Evolutionary conservation across 2,888 invertebrate genomes (phyloP).

Genomic region (Oligia fasciuncula): DNA sequence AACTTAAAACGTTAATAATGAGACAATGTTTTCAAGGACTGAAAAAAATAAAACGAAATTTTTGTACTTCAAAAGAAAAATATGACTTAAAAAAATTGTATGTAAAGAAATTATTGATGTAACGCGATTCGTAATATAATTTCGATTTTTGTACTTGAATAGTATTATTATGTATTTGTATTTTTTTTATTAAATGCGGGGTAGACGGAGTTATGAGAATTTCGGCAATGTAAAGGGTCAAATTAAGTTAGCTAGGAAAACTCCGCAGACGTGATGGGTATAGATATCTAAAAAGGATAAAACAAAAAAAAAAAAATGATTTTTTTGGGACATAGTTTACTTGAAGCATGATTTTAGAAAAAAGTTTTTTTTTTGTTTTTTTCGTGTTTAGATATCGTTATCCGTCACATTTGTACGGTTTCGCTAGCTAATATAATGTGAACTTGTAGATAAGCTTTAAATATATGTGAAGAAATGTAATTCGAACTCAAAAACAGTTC

Average conservation of each 20-base stretch:
- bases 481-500: neutral
- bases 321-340: neutral
- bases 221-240: neutral
- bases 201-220: slow-evolving; percentile 15
- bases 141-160: slow-evolving; percentile 51
- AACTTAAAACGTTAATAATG: slow-evolving; percentile 15
- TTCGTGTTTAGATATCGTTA: neutral
- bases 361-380: neutral
- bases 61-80: slow-evolving; percentile 48
- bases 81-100: slow-evolving; percentile 41
- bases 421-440: neutral
- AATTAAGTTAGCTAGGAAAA: neutral
- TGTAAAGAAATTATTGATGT: slow-evolving; percentile 27
- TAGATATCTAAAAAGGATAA: rapidly evolving
- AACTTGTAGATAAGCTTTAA: neutral
- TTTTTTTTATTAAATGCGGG: slow-evolving; percentile 22
- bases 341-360: neutral
- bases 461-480: neutral
- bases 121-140: slow-evolving; percentile 32
- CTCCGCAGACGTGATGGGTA: neutral
- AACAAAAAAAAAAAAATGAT: neutral
- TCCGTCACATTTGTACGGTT: neutral
- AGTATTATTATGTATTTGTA: slow-evolving; percentile 42
- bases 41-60: slow-evolving; percentile 36
- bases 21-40: slow-evolving; percentile 38